These are phyloP conservation scores for Dasypolia templi DNA, from an alignment of 2,888 invertebrate species.

Conservation along the genomic window DNA sequence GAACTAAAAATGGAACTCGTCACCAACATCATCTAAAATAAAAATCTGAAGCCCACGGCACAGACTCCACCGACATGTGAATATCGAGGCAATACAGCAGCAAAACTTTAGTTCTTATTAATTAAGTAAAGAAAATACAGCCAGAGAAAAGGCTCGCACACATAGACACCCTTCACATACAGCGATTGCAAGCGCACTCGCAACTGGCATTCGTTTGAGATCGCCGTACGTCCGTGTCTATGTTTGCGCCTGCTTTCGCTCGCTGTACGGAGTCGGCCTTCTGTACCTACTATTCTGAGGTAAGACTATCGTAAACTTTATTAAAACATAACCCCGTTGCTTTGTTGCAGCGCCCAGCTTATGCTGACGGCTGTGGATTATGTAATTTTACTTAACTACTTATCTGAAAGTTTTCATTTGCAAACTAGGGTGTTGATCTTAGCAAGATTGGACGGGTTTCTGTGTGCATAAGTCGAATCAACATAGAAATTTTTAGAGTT, in stretches of 20 bases:
- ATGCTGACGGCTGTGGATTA: conserved; percentile 31
- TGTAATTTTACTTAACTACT: conserved; percentile 37
- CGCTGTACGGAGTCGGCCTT: neutral
- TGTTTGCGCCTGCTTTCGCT: neutral
- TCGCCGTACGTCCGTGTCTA: neutral
- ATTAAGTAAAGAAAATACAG: too few relatives aligned
- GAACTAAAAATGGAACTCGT: too few relatives aligned
- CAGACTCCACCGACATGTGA: too few relatives aligned
- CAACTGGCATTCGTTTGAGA: neutral
- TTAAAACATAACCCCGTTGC: conserved; percentile 52
- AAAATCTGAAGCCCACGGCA: too few relatives aligned
- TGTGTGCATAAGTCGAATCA: neutral
- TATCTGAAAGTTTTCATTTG: conserved; percentile 12
- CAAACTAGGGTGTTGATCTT: conserved; percentile 22
- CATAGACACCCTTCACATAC: too few relatives aligned
- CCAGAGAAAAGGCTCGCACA: neutral
- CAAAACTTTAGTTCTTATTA: too few relatives aligned
- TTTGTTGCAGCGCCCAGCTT: conserved; percentile 46
- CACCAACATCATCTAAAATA: too few relatives aligned
- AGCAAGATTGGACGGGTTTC: conserved; percentile 6
- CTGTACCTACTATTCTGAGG: neutral
- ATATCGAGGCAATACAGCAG: too few relatives aligned
- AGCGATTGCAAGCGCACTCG: neutral
- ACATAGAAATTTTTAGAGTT: neutral
- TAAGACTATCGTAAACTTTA: conserved; percentile 47